Conservation (phyloP, 2,113 vertebrate genomes). For the Fukomys damarensis region DNA sequence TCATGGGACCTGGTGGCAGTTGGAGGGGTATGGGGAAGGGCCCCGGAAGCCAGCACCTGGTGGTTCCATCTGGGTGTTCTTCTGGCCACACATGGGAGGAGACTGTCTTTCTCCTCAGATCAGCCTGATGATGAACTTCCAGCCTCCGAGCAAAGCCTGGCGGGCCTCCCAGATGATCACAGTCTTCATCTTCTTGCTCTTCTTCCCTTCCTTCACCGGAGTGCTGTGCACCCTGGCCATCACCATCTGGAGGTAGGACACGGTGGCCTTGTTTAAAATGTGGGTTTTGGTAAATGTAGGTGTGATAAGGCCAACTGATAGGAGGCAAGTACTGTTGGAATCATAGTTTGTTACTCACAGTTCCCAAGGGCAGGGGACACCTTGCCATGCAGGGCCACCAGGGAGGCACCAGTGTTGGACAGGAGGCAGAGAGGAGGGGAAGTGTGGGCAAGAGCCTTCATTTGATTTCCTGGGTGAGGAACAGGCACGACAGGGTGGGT, state of each 20-base stretch:
- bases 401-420: not conserved
- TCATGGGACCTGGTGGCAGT: not conserved
- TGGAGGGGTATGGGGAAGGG: not conserved
- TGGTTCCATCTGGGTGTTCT: not conserved
- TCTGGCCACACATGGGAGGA: not conserved
- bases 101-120: slow-evolving; percentile 84
- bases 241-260: slow-evolving; percentile 93
- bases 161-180: slow-evolving; percentile 96
- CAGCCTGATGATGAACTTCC: slow-evolving; percentile 95
- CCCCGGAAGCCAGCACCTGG: not conserved
- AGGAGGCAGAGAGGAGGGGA: not conserved
- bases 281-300: not conserved
- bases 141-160: slow-evolving; percentile 92
- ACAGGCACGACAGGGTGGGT: too few species aligned
- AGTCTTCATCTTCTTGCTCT: slow-evolving; percentile 92
- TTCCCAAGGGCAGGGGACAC: not conserved
- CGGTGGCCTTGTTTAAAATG: not conserved
- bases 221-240: slow-evolving; percentile 89
- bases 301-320: not conserved
- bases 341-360: not conserved
- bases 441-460: not conserved
- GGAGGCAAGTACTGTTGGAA: not conserved
- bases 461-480: not conserved
- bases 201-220: slow-evolving; percentile 94
- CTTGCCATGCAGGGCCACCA: not conserved